Percentiles rank a stretch among this genome's conserved stretches.
These are phyloP conservation scores for Atlantisia rogersi DNA, from an alignment of 2,113 vertebrate species.

Conservation along the genomic window DNA sequence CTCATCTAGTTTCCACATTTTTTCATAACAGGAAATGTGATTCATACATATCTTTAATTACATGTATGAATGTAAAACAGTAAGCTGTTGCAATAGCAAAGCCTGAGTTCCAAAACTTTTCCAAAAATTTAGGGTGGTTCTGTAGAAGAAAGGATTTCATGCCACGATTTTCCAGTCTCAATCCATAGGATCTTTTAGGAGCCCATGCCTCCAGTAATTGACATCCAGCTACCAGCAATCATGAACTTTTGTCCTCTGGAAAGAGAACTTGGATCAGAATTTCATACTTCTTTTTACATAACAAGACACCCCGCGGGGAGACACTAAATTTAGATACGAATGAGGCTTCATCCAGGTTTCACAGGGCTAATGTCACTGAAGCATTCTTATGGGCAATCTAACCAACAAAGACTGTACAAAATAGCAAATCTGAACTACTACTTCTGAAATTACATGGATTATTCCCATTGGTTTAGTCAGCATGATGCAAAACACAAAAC, in stretches of 20 bases:
- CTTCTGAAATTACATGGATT: not conserved
- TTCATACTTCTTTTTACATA: not conserved
- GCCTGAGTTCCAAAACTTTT: not conserved
- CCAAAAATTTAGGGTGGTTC: not conserved
- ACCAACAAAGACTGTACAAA: not conserved
- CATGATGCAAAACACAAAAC: not conserved
- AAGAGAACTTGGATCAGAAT: not conserved
- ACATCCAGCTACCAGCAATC: not conserved
- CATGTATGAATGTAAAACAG: not conserved
- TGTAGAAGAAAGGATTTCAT: not conserved
- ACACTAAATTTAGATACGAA: not conserved
- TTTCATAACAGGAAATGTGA: slow-evolving; percentile 50
- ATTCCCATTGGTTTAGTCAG: not conserved
- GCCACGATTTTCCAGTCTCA: not conserved
- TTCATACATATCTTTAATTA: slow-evolving; percentile 14
- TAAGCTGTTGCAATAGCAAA: slow-evolving; percentile 19
- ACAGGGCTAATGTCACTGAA: not conserved
- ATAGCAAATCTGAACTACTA: not conserved
- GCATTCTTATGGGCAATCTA: not conserved
- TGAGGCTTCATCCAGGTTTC: not conserved
- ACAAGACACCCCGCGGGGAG: not conserved
- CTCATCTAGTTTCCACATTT: slow-evolving; percentile 29
- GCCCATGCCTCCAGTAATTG: not conserved
- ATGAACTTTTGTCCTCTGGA: not conserved
- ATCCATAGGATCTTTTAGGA: not conserved